Percentiles rank a stretch among this genome's conserved stretches.
phyloP scores from a whole-genome alignment of 1,140 invertebrate genomes.

The Spodoptera frugiperda region DNA sequence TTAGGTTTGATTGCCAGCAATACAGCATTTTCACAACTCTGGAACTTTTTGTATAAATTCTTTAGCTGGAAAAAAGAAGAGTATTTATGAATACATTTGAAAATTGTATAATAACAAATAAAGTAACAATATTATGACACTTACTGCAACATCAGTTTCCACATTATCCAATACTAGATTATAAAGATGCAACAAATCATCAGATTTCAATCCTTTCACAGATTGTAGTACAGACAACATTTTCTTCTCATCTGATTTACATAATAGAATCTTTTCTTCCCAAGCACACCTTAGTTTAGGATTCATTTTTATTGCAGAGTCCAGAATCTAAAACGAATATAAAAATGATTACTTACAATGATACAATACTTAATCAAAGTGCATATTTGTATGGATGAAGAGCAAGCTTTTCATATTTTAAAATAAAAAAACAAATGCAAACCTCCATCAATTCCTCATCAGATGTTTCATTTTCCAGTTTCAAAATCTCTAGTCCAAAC shows the following conservation, averaged over 20 bases:
- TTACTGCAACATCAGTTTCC: constrained; percentile 69
- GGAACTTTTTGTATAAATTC: constrained; percentile 72
- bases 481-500: constrained; percentile 76
- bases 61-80: constrained; percentile 69
- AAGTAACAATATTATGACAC: constrained; percentile 48
- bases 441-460: constrained; percentile 70
- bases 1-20: constrained; percentile 76
- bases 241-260: constrained; percentile 71
- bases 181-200: constrained; percentile 71
- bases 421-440: too few relatives aligned
- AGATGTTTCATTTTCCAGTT: constrained; percentile 64
- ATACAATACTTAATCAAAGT: too few relatives aligned
- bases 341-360: neutral
- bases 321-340: constrained; percentile 64
- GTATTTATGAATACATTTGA: constrained; percentile 1
- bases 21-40: constrained; percentile 72
- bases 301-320: constrained; percentile 66
- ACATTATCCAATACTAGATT: constrained; percentile 74
- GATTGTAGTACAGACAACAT: constrained; percentile 69
- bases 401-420: too few relatives aligned
- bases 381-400: too few relatives aligned
- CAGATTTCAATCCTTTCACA: constrained; percentile 65
- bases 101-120: constrained; percentile 9
- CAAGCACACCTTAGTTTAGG: constrained; percentile 66
- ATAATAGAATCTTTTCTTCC: constrained; percentile 72